Percentiles rank a stretch among this genome's conserved stretches.
Conservation (phyloP, 2,888 invertebrate species). For the Lissonota sp. region DNA sequence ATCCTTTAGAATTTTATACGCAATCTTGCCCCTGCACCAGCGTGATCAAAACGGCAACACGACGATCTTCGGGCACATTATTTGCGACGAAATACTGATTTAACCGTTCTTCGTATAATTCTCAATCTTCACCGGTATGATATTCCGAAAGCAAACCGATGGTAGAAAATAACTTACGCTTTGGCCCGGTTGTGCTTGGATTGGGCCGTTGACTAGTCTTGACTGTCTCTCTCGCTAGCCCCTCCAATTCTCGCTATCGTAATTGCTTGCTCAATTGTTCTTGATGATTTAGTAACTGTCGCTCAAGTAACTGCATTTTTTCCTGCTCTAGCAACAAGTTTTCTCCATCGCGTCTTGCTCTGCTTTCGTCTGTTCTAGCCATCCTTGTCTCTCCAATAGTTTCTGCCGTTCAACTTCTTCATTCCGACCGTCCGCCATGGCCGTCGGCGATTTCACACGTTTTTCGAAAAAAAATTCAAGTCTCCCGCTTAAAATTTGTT, state of each 20-base stretch:
- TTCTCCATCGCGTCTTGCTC: neutral
- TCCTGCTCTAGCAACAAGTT: neutral
- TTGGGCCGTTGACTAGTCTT: too few species aligned
- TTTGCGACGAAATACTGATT: constrained; percentile 66
- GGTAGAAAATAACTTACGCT: constrained; percentile 27
- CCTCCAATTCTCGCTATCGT: neutral
- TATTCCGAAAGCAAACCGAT: constrained; percentile 60
- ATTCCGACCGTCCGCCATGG: neutral
- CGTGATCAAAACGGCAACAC: constrained; percentile 66
- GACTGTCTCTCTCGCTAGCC: neutral
- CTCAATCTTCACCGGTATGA: constrained; percentile 62
- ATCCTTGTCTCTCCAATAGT: neutral
- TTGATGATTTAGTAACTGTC: neutral
- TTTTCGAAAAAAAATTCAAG: neutral
- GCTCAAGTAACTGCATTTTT: constrained; percentile 13
- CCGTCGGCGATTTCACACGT: too few species aligned
- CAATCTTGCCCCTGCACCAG: constrained; percentile 64
- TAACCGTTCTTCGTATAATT: constrained; percentile 64
- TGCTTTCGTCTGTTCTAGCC: neutral
- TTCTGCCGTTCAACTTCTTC: neutral
- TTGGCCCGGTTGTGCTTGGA: constrained; percentile 11
- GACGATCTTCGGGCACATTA: constrained; percentile 63
- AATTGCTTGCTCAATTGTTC: neutral
- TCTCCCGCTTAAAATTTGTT: neutral
- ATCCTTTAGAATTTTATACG: constrained; percentile 66